These are phyloP conservation scores for Muntiacus reevesi DNA, from an alignment of 2,113 vertebrate species.

Conservation along the genomic window DNA sequence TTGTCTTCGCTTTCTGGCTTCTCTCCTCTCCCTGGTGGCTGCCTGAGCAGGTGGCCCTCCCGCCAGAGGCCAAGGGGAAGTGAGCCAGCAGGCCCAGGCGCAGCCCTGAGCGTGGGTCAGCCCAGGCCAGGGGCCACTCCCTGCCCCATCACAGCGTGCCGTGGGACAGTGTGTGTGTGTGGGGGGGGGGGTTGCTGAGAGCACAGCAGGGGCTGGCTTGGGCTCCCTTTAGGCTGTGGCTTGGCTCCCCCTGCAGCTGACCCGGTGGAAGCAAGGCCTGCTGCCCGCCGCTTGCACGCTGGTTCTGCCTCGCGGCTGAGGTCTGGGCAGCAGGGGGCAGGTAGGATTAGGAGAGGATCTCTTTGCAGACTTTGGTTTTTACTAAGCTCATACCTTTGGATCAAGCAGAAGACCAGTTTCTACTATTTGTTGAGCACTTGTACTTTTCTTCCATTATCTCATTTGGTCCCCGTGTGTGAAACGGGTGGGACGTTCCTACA, in stretches of 20 bases:
- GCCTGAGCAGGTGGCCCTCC: conserved; percentile 61
- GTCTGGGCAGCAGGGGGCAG: background rate
- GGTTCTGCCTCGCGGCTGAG: background rate
- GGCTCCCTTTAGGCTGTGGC: background rate
- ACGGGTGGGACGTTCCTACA: too few species aligned
- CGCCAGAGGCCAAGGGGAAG: conserved; percentile 37
- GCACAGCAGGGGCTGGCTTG: background rate
- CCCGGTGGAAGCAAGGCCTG: background rate
- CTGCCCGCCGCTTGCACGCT: background rate
- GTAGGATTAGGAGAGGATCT: background rate
- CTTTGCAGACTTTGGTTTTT: background rate
- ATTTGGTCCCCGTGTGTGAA: background rate
- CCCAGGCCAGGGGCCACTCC: conserved; percentile 35
- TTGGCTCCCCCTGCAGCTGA: background rate
- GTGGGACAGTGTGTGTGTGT: background rate
- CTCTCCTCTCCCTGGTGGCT: conserved; percentile 19
- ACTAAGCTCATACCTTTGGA: background rate
- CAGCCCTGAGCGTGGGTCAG: conserved; percentile 30
- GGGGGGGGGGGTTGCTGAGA: background rate
- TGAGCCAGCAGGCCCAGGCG: conserved; percentile 18
- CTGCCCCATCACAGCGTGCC: fast-evolving
- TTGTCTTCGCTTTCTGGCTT: conserved; percentile 56
- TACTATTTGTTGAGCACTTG: background rate
- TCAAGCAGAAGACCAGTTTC: background rate
- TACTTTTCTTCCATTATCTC: background rate